Evolutionary conservation across 2,113 vertebrate genomes (phyloP), one percentile per base, ranked within the genome.

Genomic region (Athene cunicularia): DNA sequence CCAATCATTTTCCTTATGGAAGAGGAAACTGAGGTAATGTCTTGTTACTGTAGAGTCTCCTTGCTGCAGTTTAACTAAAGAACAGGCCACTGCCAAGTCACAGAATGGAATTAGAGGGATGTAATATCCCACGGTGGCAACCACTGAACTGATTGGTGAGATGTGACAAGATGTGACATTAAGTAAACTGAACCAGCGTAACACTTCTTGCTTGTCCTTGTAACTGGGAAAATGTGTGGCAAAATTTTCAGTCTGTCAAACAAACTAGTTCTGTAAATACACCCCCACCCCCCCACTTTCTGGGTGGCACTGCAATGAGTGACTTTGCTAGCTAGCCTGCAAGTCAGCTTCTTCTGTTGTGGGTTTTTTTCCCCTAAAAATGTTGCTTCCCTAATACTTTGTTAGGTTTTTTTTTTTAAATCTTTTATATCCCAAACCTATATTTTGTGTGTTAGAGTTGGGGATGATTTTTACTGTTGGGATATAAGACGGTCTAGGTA

Each of bases 11-110:
- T 77, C 41, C 32, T 56, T 86, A 60, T 0, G 0, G 89, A 81
- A 81, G 71, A 94, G 18, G 71, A 86, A 75, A 59, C 14, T 33
- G 52, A 81, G 73, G 64, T 83, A 58, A 81, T 73, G 26, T 50
- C 67, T 70, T 91, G 27, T 81, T 91, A 52, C 47, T 89, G 80
- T 88, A 91, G 84, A 81, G 32, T 89, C 37, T 84, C 47, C 62
- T 62, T 88, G 75, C 67, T 91, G 23, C 86, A 68, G 64, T 11
- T 86, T 63, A 71, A 37, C 63, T 27, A 2, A 89, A 71, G 80
- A 91, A 12, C 80, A 87, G 73, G 60, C 39, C 35, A 37, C 59
- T 94, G 63, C 55, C 45, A 37, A 24, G 21, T 49, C 56, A 68
- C 43, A 39, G 66, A 84, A 37, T 84, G 43, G 55, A 71, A 35